Evolutionary conservation across 2,113 vertebrate species (phyloP), one percentile per base, ranked within the genome.

Genomic region (Alaudala cheleensis): DNA sequence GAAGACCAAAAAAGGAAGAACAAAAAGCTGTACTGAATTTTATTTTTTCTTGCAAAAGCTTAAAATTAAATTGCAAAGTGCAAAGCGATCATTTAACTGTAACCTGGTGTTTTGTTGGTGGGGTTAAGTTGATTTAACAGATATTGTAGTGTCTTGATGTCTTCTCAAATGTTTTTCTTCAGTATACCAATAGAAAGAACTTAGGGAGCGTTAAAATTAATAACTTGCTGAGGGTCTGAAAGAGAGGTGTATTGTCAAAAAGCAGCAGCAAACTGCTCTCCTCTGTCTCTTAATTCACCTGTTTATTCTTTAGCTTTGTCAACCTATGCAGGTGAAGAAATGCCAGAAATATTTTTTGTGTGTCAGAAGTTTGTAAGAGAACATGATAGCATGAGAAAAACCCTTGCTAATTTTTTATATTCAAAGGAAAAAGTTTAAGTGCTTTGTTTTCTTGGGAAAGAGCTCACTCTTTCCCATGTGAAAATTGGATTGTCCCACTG

Each of bases 371-470:
- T 92, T 62, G 9, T n/a, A 88, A 56, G 47, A 44, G 47, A 97
- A 92, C 44, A 88, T n/a, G 72, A 95, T 86, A 95, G 64, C 64
- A 94, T 81, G 92, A 90, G 86, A 94, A 97, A 93, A 95, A 28
- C 14, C 34, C 58, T 50, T 74, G 34, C n/a, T 90, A 81, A 23
- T 86, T 72, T 85, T 93, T 86, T 83, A 62, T 86, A 50, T 66
- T 70, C 67, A 78, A 22, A 81, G 37, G 72, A 81, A 94, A 31
- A 79, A n/a, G 22, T 64, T 86, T 67, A 86, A 92, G 17, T 44
- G 33, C 20, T 50, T 88, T 90, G 47, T 81, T 88, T 86, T 78
- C 86, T 70, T 94, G 60, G n/a, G 93, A 86, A 86, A 71, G 34
- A 84, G 12, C 33, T 67, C 13, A 18, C 23, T 81, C 37, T 84